Evolutionary conservation across 2,113 vertebrate species (phyloP).

Genomic region (Odocoileus virginianus): DNA sequence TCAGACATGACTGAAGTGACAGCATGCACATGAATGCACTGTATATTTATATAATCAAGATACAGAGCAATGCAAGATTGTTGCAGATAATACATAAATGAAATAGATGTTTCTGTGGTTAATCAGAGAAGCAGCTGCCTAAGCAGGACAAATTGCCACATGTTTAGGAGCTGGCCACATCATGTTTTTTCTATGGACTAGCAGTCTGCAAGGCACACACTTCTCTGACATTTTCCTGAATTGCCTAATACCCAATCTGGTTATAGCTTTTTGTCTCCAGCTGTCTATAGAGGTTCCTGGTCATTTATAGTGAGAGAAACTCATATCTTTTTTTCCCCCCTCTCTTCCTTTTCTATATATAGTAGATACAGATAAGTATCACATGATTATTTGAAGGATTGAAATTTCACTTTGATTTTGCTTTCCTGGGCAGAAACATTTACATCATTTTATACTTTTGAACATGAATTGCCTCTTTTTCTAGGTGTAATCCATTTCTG

Average conservation of each 20-base stretch:
- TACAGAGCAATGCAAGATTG: slow-evolving; percentile 11
- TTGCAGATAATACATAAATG: slow-evolving; percentile 14
- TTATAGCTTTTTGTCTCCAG: slow-evolving; percentile 24
- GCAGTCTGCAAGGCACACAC: background rate
- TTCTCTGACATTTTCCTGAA: slow-evolving; percentile 32
- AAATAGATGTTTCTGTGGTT: slow-evolving; percentile 1
- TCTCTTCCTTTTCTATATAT: background rate
- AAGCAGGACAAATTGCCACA: background rate
- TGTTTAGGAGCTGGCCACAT: background rate
- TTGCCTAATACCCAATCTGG: background rate
- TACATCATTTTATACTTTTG: slow-evolving; percentile 57
- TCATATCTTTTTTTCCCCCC: background rate
- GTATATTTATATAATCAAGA: slow-evolving; percentile 16
- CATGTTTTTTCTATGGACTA: background rate
- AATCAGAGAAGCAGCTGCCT: slow-evolving; percentile 14
- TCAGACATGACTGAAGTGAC: background rate
- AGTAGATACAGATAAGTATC: background rate
- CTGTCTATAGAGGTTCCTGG: background rate
- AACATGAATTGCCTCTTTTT: slow-evolving; percentile 60
- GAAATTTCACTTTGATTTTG: slow-evolving; percentile 69
- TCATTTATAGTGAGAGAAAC: slow-evolving; percentile 41
- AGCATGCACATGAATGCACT: background rate
- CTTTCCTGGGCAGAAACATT: slow-evolving; percentile 58
- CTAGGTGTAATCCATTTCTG: slow-evolving; percentile 69
- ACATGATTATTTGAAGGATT: slow-evolving; percentile 54